Evolutionary conservation across 2,113 vertebrate species (phyloP).

Genomic region (Pitta sordida): DNA sequence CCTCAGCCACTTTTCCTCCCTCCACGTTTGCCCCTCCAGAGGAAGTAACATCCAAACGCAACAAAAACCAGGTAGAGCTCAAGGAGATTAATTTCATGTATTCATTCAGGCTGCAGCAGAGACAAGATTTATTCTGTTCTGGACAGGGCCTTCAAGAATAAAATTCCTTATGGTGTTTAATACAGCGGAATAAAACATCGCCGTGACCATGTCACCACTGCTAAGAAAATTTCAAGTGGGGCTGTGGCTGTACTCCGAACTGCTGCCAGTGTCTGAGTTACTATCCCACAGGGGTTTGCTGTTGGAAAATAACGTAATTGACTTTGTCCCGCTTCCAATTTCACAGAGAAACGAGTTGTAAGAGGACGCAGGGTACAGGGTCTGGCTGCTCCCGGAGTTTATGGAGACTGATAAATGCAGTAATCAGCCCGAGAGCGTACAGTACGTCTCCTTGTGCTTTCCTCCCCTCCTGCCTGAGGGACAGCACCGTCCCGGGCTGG

Average conservation of each 20-base stretch:
- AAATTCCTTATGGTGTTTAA: background rate
- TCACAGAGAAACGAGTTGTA: background rate
- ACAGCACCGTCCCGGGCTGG: background rate
- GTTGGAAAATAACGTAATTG: conserved; percentile 27
- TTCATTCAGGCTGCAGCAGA: background rate
- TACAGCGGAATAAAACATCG: background rate
- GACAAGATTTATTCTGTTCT: background rate
- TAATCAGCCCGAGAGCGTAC: background rate
- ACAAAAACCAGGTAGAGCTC: background rate
- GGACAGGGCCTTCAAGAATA: background rate
- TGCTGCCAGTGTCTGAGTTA: background rate
- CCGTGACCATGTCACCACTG: background rate
- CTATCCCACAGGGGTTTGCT: conserved; percentile 5
- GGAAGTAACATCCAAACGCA: background rate
- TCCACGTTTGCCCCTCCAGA: background rate
- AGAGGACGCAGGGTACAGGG: background rate
- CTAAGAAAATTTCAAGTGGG: background rate
- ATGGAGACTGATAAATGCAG: background rate
- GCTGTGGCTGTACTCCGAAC: background rate
- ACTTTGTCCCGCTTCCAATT: conserved; percentile 35
- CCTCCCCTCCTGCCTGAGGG: background rate
- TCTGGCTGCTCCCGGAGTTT: background rate
- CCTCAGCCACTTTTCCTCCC: background rate
- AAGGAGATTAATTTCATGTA: background rate
- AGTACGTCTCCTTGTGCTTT: background rate